Base-by-base conservation (phyloP, 2,888 invertebrate species). In the Gryllus longicercus region DNA sequence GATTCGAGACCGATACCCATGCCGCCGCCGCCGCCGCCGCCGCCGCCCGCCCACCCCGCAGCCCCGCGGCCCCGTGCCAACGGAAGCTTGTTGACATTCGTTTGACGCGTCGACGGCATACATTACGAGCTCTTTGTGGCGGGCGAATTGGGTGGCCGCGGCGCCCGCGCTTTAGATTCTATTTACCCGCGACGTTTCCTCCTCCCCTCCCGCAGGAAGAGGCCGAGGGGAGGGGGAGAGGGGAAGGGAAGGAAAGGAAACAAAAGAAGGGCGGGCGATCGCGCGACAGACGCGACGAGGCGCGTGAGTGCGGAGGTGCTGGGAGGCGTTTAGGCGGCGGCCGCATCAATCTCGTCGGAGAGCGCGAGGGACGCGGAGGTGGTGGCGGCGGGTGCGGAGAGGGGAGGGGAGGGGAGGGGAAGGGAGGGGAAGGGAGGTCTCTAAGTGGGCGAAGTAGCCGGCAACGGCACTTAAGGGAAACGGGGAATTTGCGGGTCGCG, bases 71-170 rank as follows among this genome's bases (percentile, higher is more conserved):
- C 16, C 63, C n/a, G 12, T 0, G 38, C 38, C 38, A 38, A 38
- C 38, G 38, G 38, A 38, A 38, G 63, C 63, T 63, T 63, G 63
- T 63, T 63, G 63, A 63, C 63, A 63, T 63, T 63, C 63, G 63
- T 14, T 63, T 63, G 63, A 63, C 63, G n/a, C 16, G 63, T 63
- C 63, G 63, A 14, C 63, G 63, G 63, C 63, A 63, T 63, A 63
- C n/a, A 63, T 63, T 63, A 63, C 63, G 63, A 63, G 63, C 63
- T 63, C 63, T 63, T 63, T 63, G 63, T 63, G 63, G n/a, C 63
- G 16, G 63, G 3, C 63, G 63, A 63, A 63, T 63, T 63, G 63
- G 63, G 63, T n/a, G 63, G 63, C n/a, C 63, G 63, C 14, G 63
- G 38, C 38, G 4, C 63, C 63, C 16, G n/a, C 63, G n/a, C 14